Conservation (phyloP, 1,140 invertebrate genomes). For the Brevipalpus yothersi region DNA sequence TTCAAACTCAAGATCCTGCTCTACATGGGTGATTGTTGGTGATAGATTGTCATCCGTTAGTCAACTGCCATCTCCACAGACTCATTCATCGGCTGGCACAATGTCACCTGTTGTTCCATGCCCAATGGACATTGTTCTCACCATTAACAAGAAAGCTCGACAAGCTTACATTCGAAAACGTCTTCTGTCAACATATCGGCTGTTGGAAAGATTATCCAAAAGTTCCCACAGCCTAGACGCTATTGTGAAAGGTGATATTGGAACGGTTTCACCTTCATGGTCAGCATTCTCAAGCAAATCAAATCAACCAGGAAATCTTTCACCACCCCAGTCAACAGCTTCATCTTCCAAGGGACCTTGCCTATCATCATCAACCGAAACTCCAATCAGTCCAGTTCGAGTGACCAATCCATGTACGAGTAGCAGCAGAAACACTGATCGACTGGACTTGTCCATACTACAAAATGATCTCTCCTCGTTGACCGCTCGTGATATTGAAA, state of each 20-base stretch:
- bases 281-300: background rate
- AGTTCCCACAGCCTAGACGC: conserved; percentile 50
- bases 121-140: conserved; percentile 42
- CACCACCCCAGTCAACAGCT: background rate
- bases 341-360: conserved; percentile 2
- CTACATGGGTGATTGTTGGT: conserved; percentile 58
- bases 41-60: conserved; percentile 35
- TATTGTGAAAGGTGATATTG: conserved; percentile 21
- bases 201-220: conserved; percentile 48
- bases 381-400: background rate
- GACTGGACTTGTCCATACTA: conserved; percentile 1
- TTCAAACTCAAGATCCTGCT: conserved; percentile 48
- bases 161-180: conserved; percentile 44
- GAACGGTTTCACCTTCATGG: background rate
- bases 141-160: conserved; percentile 52
- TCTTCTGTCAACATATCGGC: conserved; percentile 49
- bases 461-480: conserved; percentile 20
- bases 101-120: conserved; percentile 26
- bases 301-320: background rate
- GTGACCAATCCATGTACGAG: background rate
- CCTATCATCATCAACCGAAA: conserved; percentile 6
- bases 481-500: conserved; percentile 47
- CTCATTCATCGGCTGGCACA: conserved; percentile 6
- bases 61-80: conserved; percentile 41
- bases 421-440: conserved; percentile 4